phyloP scores from a whole-genome alignment of 2,888 invertebrate species.

The Stenchaetothrips biformis region DNA sequence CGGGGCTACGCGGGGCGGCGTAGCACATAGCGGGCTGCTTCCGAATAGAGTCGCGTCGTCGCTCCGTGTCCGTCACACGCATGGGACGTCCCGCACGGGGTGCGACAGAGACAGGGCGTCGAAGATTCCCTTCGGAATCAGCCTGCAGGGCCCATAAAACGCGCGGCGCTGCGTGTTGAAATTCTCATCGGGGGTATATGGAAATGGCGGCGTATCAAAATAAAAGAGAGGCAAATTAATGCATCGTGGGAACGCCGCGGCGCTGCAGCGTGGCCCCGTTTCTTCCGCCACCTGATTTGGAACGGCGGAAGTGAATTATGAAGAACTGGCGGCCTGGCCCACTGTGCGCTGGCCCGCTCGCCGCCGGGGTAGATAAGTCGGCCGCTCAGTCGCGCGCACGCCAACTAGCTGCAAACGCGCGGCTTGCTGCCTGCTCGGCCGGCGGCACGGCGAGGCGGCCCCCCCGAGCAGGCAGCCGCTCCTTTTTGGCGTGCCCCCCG shows the following conservation, averaged over 20 bases:
- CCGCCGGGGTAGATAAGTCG: too few species aligned
- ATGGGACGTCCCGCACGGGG: too few species aligned
- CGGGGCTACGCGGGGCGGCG: neutral
- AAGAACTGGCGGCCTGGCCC: neutral
- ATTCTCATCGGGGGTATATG: conserved; percentile 16
- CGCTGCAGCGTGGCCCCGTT: neutral
- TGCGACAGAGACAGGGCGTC: too few species aligned
- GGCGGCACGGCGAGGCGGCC: neutral
- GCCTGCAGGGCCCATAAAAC: neutral
- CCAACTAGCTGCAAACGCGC: neutral
- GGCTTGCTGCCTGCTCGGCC: neutral
- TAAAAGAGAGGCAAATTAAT: conserved; percentile 17
- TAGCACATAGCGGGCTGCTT: neutral
- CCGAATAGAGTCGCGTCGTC: too few species aligned
- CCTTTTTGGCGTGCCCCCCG: too few species aligned
- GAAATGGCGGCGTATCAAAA: conserved; percentile 12
- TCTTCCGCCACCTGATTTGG: conserved; percentile 7
- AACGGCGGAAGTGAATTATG: neutral
- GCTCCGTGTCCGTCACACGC: too few species aligned
- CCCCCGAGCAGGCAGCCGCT: too few species aligned
- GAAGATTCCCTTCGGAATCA: too few species aligned
- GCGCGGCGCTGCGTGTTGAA: conserved; percentile 1
- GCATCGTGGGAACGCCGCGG: neutral
- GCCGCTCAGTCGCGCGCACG: neutral
- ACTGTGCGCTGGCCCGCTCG: too few species aligned